phyloP scores from a whole-genome alignment of 2,797 vertebrate genomes.

The Falco naumanni region DNA sequence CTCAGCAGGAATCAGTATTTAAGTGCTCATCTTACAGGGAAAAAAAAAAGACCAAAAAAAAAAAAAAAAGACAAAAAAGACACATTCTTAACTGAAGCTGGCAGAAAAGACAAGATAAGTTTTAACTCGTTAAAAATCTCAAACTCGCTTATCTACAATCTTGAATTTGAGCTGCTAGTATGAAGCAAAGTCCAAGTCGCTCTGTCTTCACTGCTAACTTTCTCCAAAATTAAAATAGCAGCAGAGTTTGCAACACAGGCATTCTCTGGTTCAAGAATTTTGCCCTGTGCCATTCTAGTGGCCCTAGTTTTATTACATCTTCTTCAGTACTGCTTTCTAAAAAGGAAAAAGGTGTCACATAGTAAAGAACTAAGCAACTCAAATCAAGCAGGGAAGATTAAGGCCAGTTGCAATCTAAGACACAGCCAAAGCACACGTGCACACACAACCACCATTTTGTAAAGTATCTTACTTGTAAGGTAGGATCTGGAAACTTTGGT shows the following conservation, averaged over 20 bases:
- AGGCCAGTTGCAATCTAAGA: not conserved
- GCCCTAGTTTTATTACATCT: not conserved
- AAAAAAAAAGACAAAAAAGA: too few relatives aligned
- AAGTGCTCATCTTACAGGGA: not conserved
- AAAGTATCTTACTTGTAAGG: not conserved
- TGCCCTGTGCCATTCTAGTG: not conserved
- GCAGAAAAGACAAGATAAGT: slow-evolving; percentile 32
- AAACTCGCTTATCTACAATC: slow-evolving; percentile 23
- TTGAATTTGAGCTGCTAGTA: not conserved
- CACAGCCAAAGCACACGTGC: not conserved
- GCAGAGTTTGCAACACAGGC: not conserved
- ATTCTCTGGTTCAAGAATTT: not conserved
- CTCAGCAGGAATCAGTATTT: not conserved
- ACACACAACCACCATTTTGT: not conserved
- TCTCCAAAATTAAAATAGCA: not conserved
- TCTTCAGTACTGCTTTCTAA: not conserved
- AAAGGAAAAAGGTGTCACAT: not conserved
- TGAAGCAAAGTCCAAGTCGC: not conserved
- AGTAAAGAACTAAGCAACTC: not conserved
- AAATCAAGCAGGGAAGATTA: not conserved
- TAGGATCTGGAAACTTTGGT: not conserved
- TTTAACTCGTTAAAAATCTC: slow-evolving; percentile 44
- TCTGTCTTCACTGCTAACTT: not conserved
- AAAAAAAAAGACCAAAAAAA: fast-evolving
- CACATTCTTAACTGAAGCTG: slow-evolving; percentile 15